These are phyloP conservation scores for Cottus gobio DNA, from an alignment of 2,113 vertebrate genomes.

Conservation along the genomic window DNA sequence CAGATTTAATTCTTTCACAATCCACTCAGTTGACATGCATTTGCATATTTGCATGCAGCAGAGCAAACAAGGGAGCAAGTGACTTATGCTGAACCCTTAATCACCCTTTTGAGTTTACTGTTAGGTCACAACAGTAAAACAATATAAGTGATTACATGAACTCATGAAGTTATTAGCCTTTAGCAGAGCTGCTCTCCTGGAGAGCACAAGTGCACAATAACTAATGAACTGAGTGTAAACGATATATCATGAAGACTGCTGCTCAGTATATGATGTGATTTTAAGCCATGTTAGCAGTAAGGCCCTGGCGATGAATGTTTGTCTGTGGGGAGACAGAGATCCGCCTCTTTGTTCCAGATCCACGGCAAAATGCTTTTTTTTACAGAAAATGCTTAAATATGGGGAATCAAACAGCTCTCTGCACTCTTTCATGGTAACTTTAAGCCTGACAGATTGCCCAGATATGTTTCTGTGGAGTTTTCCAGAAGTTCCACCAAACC, in stretches of 20 bases:
- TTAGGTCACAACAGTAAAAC: constrained; percentile 36
- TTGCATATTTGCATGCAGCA: not conserved
- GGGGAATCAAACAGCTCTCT: not conserved
- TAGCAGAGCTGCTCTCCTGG: not conserved
- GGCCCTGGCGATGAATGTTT: not conserved
- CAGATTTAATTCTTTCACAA: constrained; percentile 13
- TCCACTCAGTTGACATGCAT: not conserved
- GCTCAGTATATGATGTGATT: not conserved
- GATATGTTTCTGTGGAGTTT: constrained; percentile 26
- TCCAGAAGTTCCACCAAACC: constrained; percentile 29
- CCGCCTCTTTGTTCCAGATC: not conserved
- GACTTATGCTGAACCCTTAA: constrained; percentile 23
- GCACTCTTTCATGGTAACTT: not conserved
- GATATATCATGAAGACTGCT: not conserved
- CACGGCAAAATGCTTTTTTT: not conserved
- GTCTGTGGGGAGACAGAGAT: not conserved
- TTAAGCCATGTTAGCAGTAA: not conserved
- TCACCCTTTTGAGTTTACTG: constrained; percentile 6
- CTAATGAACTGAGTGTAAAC: not conserved
- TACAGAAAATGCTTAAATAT: not conserved
- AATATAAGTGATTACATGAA: constrained; percentile 32
- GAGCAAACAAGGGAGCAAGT: constrained; percentile 3
- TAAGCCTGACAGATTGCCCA: constrained; percentile 2
- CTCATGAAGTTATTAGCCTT: constrained; percentile 14
- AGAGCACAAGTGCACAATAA: not conserved